Evolutionary conservation across 2,797 vertebrate species (phyloP), one percentile per base, ranked within the genome.

Genomic region (Netta rufina): DNA sequence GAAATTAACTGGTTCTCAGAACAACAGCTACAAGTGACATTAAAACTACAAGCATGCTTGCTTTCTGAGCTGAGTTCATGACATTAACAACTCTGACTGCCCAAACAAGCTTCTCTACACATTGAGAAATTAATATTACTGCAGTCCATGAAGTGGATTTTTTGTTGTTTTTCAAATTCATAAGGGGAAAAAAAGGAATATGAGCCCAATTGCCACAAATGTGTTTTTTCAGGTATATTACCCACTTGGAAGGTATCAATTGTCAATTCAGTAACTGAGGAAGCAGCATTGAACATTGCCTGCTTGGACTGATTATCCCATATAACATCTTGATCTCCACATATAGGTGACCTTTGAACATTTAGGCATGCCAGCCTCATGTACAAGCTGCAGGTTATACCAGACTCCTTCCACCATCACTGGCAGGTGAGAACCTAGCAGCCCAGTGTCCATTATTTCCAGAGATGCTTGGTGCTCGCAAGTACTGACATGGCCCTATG

Each of bases 401-500:
- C 41, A 71, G 25, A 39, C 38, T 13, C 58, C 33, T 14, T 58
- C 39, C 33, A 17, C 8, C 8, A 22, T 11, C 41, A 38, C 38
- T 11, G 8, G 15, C 20, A 71, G n/a, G 62, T 8, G 4, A 33
- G 1, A 38, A 10, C 3, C 19, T 4, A 15, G 16, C 41, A 81
- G 39, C 24, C 58, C 28, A 5, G 20, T 20, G 3, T 6, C 8
- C 17, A 8, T 3, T 18, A 27, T n/a, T 30, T n/a, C 19, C 20
- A 4, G 8, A 82, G 57, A 20, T 28, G 22, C 30, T 32, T 30
- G n/a, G 20, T 12, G 16, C 17, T 56, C 36, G 5, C 20, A 76
- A 47, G 43, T 18, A 28, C 15, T 54, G 13, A 64, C 19, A 21
- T 10, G 33, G 14, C 3, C 13, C 21, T 1, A 2, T 1, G 8